phyloP scores from a whole-genome alignment of 2,888 invertebrate genomes.

The Eustalomyia histrio region DNA sequence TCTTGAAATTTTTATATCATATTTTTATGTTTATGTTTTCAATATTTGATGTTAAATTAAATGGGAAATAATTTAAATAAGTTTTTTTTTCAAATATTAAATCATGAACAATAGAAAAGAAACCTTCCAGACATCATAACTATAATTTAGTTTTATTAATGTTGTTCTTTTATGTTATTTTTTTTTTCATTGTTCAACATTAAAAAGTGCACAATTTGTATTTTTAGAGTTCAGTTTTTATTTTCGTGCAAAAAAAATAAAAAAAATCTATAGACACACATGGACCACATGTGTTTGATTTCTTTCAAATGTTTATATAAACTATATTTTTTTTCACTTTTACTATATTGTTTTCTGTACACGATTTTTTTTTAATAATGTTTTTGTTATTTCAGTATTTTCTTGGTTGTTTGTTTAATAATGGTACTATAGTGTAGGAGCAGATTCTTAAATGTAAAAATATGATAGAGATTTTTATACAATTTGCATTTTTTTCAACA shows the following conservation, averaged over 20 bases:
- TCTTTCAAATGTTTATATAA: constrained; percentile 31
- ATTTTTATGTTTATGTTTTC: neutral
- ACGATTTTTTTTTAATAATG: constrained; percentile 12
- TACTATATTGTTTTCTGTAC: constrained; percentile 17
- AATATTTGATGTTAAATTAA: neutral
- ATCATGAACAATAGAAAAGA: constrained; percentile 5
- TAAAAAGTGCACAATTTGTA: constrained; percentile 7
- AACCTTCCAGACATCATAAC: constrained; percentile 7
- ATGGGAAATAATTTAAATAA: constrained; percentile 10
- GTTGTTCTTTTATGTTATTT: neutral
- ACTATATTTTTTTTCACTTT: neutral
- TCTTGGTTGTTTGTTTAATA: constrained; percentile 22
- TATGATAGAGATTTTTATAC: no score
- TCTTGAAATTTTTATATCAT: neutral
- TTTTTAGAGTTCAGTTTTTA: constrained; percentile 9
- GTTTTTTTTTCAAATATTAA: constrained; percentile 1
- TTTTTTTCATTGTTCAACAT: neutral
- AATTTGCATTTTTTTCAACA: no score
- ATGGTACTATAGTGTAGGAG: neutral
- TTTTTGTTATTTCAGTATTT: constrained; percentile 27
- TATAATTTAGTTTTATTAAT: constrained; percentile 15
- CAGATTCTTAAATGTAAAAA: neutral
- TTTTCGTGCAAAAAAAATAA: neutral
- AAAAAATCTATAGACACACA: constrained; percentile 27
- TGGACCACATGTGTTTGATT: constrained; percentile 50